phyloP scores from a whole-genome alignment of 2,113 vertebrate genomes.

The Bombycilla garrulus region DNA sequence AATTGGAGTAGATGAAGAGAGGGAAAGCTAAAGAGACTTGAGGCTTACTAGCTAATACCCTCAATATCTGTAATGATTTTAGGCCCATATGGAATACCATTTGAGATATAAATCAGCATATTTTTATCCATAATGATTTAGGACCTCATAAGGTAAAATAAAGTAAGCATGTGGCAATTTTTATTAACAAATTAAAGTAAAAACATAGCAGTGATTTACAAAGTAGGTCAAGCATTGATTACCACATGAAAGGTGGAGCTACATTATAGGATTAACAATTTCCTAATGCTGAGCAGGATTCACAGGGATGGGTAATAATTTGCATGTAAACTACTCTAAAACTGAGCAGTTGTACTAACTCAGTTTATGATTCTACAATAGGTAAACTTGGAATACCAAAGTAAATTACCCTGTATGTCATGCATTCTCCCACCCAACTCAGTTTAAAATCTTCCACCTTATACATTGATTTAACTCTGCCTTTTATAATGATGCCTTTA shows the following conservation, averaged over 20 bases:
- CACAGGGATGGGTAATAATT: background rate
- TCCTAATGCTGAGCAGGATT: background rate
- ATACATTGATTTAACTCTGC: fast-evolving
- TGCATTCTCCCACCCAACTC: background rate
- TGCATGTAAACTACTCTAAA: background rate
- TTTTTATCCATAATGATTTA: background rate
- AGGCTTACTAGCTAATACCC: background rate
- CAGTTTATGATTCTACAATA: background rate
- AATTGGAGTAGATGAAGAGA: background rate
- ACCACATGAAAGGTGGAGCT: background rate
- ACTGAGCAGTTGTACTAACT: background rate
- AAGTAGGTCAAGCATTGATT: background rate
- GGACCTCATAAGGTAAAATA: background rate
- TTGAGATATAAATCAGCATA: background rate
- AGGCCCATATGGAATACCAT: background rate
- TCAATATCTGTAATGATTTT: background rate
- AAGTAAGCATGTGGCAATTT: background rate
- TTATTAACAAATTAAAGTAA: background rate
- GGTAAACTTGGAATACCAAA: background rate
- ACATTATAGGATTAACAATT: background rate
- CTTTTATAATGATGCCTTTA: background rate
- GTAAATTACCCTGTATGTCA: background rate
- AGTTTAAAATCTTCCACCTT: background rate
- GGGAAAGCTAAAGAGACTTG: background rate
- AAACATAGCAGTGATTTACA: background rate